A percentile compares a stretch with the other conserved stretches of the same genome.
Evolutionary conservation across 2,113 vertebrate genomes (phyloP).

Genomic region (Apeltes quadracus): DNA sequence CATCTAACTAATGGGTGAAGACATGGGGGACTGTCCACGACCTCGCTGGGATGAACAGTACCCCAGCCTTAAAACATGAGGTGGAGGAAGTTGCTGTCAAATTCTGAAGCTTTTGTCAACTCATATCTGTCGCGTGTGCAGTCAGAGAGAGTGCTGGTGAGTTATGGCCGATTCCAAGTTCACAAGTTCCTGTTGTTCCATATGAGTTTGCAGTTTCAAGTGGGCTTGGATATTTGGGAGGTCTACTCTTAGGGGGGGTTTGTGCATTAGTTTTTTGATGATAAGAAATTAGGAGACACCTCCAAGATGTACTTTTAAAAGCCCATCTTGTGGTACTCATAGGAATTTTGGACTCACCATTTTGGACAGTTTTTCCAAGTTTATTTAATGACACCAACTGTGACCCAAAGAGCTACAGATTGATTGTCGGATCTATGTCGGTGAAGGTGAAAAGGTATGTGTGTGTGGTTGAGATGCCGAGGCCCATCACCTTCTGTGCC

Average conservation of each 20-base stretch:
- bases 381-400: not conserved
- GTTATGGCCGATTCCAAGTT: no score
- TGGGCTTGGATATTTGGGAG: not conserved
- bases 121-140: not conserved
- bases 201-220: not conserved
- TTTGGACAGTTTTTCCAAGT: not conserved
- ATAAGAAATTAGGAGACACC: not conserved
- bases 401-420: not conserved
- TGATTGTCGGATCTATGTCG: not conserved
- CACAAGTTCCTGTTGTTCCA: not conserved
- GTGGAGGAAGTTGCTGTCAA: conserved; percentile 20
- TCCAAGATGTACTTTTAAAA: not conserved
- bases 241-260: not conserved
- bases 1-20: conserved; percentile 48
- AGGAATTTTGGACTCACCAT: not conserved
- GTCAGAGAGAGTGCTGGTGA: not conserved
- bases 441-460: not conserved
- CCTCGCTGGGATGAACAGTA: not conserved
- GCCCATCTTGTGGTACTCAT: not conserved
- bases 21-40: not conserved
- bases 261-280: not conserved
- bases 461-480: conserved; percentile 2
- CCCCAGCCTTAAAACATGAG: not conserved
- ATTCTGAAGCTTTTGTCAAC: conserved; percentile 31
- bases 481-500: conserved; percentile 91